Percentiles rank a stretch among this genome's conserved stretches.
These are phyloP conservation scores for Daboia siamensis DNA, from an alignment of 2,113 vertebrate genomes.

Conservation along the genomic window DNA sequence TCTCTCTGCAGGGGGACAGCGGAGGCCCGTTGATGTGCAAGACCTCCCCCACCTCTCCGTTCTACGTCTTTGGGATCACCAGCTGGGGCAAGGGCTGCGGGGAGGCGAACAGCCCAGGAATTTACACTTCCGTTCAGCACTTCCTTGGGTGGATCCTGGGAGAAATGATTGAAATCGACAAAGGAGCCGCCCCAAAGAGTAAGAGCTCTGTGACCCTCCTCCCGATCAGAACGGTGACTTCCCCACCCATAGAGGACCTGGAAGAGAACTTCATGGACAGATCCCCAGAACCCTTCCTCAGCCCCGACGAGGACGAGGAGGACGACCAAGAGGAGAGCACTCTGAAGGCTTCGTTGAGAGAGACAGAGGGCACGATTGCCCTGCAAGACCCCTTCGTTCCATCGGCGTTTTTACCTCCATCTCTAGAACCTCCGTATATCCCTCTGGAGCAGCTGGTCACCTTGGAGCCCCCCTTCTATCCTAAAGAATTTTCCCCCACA, in stretches of 20 bases:
- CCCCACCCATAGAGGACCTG: not conserved
- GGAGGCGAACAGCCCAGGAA: constrained; percentile 63
- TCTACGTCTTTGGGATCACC: constrained; percentile 72
- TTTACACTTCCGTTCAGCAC: constrained; percentile 67
- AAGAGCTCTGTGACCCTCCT: not conserved
- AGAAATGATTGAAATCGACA: constrained; percentile 29
- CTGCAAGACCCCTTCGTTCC: not conserved
- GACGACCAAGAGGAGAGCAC: not conserved
- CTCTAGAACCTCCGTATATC: not conserved
- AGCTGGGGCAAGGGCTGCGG: constrained; percentile 75
- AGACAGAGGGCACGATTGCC: not conserved
- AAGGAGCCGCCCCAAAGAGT: not conserved
- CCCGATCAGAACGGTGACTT: not conserved
- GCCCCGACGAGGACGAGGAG: fast-evolving
- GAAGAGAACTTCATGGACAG: not conserved
- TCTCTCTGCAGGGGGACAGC: constrained; percentile 70
- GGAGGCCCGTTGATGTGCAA: constrained; percentile 79
- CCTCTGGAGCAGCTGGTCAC: not conserved
- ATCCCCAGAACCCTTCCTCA: not conserved
- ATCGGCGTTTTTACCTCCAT: not conserved
- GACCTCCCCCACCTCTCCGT: constrained; percentile 52
- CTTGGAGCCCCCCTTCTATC: not conserved
- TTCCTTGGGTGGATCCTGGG: constrained; percentile 62
- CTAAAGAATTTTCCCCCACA: not conserved
- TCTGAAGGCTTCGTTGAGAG: not conserved